Percentiles rank a stretch among this genome's conserved stretches.
Evolutionary conservation across 2,797 vertebrate species (phyloP).

Genomic region (Ataeniobius toweri): DNA sequence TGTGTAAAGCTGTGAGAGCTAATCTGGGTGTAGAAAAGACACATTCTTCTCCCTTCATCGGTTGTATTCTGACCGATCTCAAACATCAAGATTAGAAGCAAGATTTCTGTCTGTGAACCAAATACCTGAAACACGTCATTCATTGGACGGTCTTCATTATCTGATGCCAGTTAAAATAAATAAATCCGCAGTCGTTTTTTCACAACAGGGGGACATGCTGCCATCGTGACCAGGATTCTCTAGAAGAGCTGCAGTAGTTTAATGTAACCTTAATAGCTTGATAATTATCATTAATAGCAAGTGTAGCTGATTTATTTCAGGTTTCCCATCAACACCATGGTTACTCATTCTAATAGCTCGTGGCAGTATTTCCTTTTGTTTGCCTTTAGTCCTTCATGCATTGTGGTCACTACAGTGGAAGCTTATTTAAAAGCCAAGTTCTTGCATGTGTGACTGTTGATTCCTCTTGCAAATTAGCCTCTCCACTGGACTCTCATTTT

Average conservation of each 20-base stretch:
- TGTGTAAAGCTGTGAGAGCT: not conserved
- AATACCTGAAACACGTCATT: slow-evolving; percentile 15
- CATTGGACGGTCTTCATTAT: slow-evolving; percentile 9
- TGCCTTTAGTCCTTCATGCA: not conserved
- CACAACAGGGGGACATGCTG: not conserved
- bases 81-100: not conserved
- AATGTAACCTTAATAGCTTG: not conserved
- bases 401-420: not conserved
- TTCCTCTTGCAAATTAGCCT: not conserved
- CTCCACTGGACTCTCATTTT: not conserved
- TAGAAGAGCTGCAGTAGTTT: not conserved
- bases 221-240: not conserved
- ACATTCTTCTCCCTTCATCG: not conserved
- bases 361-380: not conserved
- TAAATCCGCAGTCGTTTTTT: slow-evolving; percentile 1
- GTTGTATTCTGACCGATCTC: not conserved
- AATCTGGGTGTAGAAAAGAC: not conserved
- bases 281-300: not conserved
- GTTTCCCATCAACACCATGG: not conserved
- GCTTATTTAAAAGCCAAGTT: not conserved
- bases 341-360: not conserved
- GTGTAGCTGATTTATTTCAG: not conserved
- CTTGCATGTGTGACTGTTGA: not conserved
- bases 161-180: slow-evolving; percentile 17
- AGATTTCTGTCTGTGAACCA: not conserved